These are phyloP conservation scores for Morpho achilles DNA, from an alignment of 2,888 invertebrate genomes.

Conservation along the genomic window DNA sequence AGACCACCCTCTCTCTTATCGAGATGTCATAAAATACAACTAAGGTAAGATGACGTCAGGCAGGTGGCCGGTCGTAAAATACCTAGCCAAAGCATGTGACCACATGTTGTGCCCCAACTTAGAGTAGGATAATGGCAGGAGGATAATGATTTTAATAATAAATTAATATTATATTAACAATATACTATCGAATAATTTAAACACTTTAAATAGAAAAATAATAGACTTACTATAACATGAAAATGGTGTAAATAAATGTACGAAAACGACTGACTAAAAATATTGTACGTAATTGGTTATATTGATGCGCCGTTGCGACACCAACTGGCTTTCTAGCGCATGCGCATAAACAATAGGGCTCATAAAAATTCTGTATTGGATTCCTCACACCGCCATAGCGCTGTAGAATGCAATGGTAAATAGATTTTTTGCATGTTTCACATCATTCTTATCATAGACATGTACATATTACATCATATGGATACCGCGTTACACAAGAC, in stretches of 20 bases:
- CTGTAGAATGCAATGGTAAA: constrained; percentile 14
- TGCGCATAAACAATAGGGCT: constrained; percentile 42
- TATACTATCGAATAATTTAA: too few relatives aligned
- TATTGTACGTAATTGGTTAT: constrained; percentile 31
- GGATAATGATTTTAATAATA: too few relatives aligned
- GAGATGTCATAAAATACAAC: too few relatives aligned
- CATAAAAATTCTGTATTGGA: constrained; percentile 35
- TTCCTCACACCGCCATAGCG: constrained; percentile 30
- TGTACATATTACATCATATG: too few relatives aligned
- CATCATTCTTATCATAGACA: constrained; percentile 13
- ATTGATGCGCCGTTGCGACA: constrained; percentile 47
- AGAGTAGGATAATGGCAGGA: too few relatives aligned
- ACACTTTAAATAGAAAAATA: not conserved
- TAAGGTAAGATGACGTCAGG: too few relatives aligned
- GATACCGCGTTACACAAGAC: too few relatives aligned
- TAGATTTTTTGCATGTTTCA: constrained; percentile 18
- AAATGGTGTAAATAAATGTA: constrained; percentile 7
- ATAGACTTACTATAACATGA: not conserved
- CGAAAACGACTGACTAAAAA: constrained; percentile 8
- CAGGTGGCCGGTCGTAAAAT: too few relatives aligned
- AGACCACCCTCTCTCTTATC: too few relatives aligned
- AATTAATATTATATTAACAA: too few relatives aligned
- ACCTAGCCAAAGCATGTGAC: too few relatives aligned
- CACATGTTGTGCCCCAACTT: too few relatives aligned
- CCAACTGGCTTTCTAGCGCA: constrained; percentile 49